Base-by-base conservation (phyloP, 2,888 invertebrate genomes). In the Thymelicus acteon region DNA sequence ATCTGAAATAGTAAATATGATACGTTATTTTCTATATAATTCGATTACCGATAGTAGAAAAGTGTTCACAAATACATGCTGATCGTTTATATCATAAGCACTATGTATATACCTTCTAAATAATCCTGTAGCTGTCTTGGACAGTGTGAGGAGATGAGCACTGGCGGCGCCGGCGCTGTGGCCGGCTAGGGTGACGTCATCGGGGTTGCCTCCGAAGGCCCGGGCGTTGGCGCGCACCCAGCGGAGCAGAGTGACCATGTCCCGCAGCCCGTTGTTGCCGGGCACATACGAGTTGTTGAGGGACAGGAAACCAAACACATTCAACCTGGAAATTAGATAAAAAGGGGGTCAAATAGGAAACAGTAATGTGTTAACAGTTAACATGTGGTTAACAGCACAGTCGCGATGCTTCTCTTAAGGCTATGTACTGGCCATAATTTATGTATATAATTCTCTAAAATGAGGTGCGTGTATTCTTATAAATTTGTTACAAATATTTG, bases 201-300 rank as follows among this genome's bases (percentile, higher is more conserved):
- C 74, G 2, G 91, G 89, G 77, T 93, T 84, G 12, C 93, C 94
- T 3, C 94, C 93, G 74, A 94, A 94, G 15, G 74, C 65, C 0
- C 74, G 73, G 7, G 89, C 91, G 76, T 94, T 93, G 54, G 72
- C 73, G 73, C 78, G 82, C 77, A 94, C 89, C 94, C 94, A 94
- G 47, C 81, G 82, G 74, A 94, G 83, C 70, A 93, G 79, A 19
- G 91, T 88, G 64, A 93, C 79, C 74, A 84, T 82, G 77, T 94
- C 94, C 1, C 93, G 87, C n/a, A 94, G 80, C 0, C 91, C 94
- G 69, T 86, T 86, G 83, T 94, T 94, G n/a, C 93, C 93, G 31
- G 94, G 94, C 7, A 92, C 78, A 69, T 81, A 76, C 0, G 82
- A 67, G 0, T 89, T 83, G 75, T 88, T 87, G 67, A 92, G 79